These are phyloP conservation scores for Conchocele bisecta DNA, from an alignment of 2,888 invertebrate genomes.

Conservation along the genomic window DNA sequence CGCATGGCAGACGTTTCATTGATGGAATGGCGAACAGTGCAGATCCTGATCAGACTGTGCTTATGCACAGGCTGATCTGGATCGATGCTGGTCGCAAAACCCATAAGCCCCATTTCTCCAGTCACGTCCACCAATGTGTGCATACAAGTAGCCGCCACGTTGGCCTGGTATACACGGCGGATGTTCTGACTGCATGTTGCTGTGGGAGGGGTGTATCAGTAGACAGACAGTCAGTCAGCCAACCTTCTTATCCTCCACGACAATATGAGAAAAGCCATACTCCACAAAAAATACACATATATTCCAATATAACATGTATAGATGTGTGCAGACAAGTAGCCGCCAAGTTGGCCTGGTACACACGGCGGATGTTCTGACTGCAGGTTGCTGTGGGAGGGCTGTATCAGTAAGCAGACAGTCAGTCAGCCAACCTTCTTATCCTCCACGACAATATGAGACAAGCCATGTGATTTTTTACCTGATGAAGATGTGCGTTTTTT, in stretches of 20 bases:
- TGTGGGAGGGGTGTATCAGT: not conserved
- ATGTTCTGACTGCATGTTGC: not conserved
- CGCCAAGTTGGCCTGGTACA: not conserved
- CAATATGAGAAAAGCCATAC: too few relatives aligned
- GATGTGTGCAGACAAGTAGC: not conserved
- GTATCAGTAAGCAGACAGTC: not conserved
- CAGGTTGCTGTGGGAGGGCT: not conserved
- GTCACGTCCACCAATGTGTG: too few relatives aligned
- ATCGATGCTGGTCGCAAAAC: too few relatives aligned
- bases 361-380: not conserved
- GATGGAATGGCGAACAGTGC: too few relatives aligned
- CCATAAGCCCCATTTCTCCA: too few relatives aligned
- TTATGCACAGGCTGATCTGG: too few relatives aligned
- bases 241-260: not conserved
- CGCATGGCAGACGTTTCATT: too few relatives aligned
- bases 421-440: not conserved
- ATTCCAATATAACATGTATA: too few relatives aligned
- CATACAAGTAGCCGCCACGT: not conserved
- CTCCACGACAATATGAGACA: not conserved
- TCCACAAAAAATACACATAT: too few relatives aligned
- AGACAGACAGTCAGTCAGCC: not conserved
- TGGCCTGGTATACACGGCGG: not conserved
- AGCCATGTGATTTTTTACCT: too few relatives aligned
- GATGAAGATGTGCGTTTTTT: too few relatives aligned
- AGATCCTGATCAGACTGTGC: too few relatives aligned